Evolutionary conservation across 1,140 invertebrate species (phyloP).

Genomic region (Drosophila ercepeae): DNA sequence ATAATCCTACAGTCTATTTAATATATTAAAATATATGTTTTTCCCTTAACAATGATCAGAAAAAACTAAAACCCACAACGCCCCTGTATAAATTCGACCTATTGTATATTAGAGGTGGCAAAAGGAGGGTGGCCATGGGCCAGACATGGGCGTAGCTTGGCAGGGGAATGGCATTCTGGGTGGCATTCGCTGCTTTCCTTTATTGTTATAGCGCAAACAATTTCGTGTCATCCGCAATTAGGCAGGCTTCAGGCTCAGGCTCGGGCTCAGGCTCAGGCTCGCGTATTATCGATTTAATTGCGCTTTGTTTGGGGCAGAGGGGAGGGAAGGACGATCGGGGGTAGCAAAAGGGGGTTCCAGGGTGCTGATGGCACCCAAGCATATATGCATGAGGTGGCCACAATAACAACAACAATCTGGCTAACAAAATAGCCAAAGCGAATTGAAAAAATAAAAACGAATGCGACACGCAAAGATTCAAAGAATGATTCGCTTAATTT

Average conservation of each 20-base stretch:
- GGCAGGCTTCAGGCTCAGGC: conserved; percentile 45
- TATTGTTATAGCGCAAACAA: conserved; percentile 79
- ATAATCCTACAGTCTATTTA: no score
- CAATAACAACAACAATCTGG: not conserved
- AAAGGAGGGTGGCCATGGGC: conserved; percentile 1
- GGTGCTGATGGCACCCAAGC: conserved; percentile 5
- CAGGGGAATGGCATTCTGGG: not conserved
- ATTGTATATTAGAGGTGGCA: conserved; percentile 23
- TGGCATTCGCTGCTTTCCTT: conserved; percentile 47
- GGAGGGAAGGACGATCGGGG: no score
- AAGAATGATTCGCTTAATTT: conserved; percentile 17
- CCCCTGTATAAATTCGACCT: conserved; percentile 10
- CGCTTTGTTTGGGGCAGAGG: conserved; percentile 8
- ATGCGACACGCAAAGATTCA: conserved; percentile 21
- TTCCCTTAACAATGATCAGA: no score
- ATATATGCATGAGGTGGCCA: conserved; percentile 20
- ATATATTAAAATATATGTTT: no score
- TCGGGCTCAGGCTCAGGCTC: conserved; percentile 36
- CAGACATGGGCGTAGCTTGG: not conserved
- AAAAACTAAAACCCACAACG: not conserved
- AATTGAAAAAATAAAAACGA: conserved; percentile 15
- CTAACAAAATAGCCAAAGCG: conserved; percentile 16
- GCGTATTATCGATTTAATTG: conserved; percentile 61
- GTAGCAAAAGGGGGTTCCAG: not conserved
- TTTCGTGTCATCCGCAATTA: conserved; percentile 81